Percentiles rank a stretch among this genome's conserved stretches.
Conservation (phyloP, 2,888 invertebrate species). For the Leptopilina drosophilae region DNA sequence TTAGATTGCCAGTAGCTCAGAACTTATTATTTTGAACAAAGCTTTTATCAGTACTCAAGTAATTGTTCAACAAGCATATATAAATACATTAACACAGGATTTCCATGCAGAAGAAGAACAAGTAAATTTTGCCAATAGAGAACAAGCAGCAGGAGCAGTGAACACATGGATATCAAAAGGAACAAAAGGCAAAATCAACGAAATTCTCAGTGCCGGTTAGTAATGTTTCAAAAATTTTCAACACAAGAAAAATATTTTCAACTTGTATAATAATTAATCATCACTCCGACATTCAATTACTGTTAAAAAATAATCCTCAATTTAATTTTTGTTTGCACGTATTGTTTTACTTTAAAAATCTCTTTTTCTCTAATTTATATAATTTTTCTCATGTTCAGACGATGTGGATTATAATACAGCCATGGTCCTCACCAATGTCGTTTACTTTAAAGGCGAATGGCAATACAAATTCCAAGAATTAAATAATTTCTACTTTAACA, state of each 20-base stretch:
- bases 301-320: too few species aligned
- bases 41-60: background rate
- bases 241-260: too few species aligned
- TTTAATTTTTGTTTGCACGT: too few species aligned
- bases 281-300: too few species aligned
- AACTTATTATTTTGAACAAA: background rate
- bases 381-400: conserved; percentile 66
- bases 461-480: conserved; percentile 79
- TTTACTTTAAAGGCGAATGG: conserved; percentile 86
- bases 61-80: background rate
- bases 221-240: background rate
- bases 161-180: background rate
- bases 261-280: too few species aligned
- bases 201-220: background rate
- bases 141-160: background rate
- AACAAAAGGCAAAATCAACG: background rate
- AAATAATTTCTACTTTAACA: conserved; percentile 82
- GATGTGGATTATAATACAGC: conserved; percentile 80
- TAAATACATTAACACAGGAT: too few species aligned
- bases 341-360: too few species aligned
- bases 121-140: background rate
- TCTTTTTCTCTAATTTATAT: background rate
- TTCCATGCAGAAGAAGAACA: background rate
- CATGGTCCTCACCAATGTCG: conserved; percentile 88
- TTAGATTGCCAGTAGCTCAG: too few species aligned